Evolutionary conservation across 2,888 invertebrate genomes (phyloP), one percentile per base, ranked within the genome.

Genomic region (Leptinotarsa peninsularis): DNA sequence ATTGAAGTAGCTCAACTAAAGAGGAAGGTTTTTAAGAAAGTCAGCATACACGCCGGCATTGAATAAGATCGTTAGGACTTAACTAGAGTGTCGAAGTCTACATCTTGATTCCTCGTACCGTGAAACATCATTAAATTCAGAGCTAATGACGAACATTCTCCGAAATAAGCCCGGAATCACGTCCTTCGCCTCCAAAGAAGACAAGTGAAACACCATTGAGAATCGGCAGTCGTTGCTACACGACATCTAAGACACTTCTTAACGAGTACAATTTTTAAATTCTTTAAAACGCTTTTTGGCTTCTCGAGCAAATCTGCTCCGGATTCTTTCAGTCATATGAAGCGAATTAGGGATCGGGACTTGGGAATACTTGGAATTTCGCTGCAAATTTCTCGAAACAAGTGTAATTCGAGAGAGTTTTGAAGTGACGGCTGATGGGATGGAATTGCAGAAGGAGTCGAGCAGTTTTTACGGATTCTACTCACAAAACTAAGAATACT

Each of bases 201-300:
- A 63, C 17, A 63, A 63, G 43, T 10, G 33, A 63, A 33, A 27
- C 7, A 17, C 63, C n/a, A 63, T 7, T n/a, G n/a, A 63, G 7
- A 4, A n/a, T 17, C 63, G 63, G 17, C 63, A 10, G 63, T 33
- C 63, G 33, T 43, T 63, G 63, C 63, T 63, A 63, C 63, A 33
- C 33, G 50, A 56, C 49, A 13, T 50, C 70, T 56, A 43, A 70
- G 60, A 70, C 70, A 74, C 71, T 80, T 80, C 84, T 85, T 87
- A 87, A 87, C 87, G 87, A 87, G 86, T 83, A 85, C 86, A 86
- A 87, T 87, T 87, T 87, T 87, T 87, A 86, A 84, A 85, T 85
- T 87, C 84, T 82, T 85, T 85, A 83, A 85, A 85, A 83, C 82
- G 84, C 83, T 84, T 85, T 83, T 85, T 85, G 86, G 85, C 86